These are phyloP conservation scores for Rhopalosiphum maidis DNA, from an alignment of 1,140 invertebrate species.

Conservation along the genomic window DNA sequence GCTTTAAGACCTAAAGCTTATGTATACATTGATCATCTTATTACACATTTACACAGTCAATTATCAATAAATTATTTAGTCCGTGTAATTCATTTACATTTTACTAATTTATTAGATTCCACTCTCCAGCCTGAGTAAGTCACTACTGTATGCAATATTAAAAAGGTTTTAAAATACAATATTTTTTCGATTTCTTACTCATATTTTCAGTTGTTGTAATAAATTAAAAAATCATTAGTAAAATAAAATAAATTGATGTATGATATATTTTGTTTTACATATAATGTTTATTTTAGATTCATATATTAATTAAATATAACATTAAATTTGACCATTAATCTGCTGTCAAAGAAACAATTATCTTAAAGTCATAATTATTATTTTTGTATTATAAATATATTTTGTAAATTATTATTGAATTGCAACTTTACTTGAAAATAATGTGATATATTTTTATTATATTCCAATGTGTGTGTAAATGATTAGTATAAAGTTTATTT, in stretches of 20 bases:
- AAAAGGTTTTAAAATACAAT: neutral
- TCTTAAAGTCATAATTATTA: neutral
- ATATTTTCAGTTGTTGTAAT: neutral
- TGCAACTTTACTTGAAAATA: neutral
- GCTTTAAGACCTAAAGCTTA: constrained; percentile 45
- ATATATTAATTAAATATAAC: too few relatives aligned
- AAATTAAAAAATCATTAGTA: too few relatives aligned
- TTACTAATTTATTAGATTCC: constrained; percentile 48
- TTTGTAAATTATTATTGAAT: neutral
- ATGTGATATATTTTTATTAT: neutral
- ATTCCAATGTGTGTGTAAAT: neutral
- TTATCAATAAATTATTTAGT: constrained; percentile 51
- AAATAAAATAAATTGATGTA: too few relatives aligned
- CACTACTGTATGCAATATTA: neutral
- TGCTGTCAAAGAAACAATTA: too few relatives aligned
- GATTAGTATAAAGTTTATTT: constrained; percentile 16
- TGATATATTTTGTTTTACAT: too few relatives aligned
- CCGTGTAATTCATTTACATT: constrained; percentile 48
- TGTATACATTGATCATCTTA: constrained; percentile 54
- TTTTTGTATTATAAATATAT: neutral
- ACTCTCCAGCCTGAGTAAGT: constrained; percentile 53
- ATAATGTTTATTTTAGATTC: too few relatives aligned
- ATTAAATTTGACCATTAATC: too few relatives aligned
- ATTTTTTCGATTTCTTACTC: neutral
- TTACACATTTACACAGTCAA: constrained; percentile 46